These are phyloP conservation scores for Marcusenius ussheri DNA, from an alignment of 2,113 vertebrate genomes.

Conservation along the genomic window DNA sequence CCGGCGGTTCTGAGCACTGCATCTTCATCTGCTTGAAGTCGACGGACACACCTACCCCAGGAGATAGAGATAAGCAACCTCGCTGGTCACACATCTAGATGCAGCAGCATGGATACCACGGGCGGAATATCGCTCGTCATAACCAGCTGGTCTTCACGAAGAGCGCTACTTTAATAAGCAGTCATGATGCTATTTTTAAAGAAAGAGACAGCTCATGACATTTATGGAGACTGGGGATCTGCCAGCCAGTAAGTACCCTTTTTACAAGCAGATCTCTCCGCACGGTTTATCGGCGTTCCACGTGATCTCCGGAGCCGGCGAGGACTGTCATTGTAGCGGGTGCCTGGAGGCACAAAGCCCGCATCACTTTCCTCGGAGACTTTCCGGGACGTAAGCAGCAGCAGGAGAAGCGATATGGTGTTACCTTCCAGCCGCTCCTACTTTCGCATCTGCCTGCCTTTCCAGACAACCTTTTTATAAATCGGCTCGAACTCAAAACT, in stretches of 20 bases:
- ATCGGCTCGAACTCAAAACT: background rate
- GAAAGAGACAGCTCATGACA: background rate
- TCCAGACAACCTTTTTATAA: background rate
- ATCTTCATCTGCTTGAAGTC: background rate
- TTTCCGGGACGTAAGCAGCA: background rate
- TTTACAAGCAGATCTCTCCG: background rate
- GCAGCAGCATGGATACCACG: background rate
- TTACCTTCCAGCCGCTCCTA: background rate
- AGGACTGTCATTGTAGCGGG: background rate
- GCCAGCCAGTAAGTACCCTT: background rate
- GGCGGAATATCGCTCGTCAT: conserved; percentile 2
- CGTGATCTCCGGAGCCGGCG: background rate
- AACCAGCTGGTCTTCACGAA: background rate
- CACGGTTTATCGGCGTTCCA: background rate
- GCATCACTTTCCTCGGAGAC: conserved; percentile 20
- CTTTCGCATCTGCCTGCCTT: background rate
- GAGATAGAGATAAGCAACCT: background rate
- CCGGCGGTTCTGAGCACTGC: background rate
- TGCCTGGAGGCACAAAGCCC: background rate
- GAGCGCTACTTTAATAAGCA: background rate
- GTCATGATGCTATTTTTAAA: background rate
- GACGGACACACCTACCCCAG: conserved; percentile 5
- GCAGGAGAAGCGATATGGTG: background rate
- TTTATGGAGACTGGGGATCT: background rate
- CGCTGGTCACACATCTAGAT: background rate